Evolutionary conservation across 1,140 invertebrate species (phyloP).

Genomic region (Heliconius hermathena): DNA sequence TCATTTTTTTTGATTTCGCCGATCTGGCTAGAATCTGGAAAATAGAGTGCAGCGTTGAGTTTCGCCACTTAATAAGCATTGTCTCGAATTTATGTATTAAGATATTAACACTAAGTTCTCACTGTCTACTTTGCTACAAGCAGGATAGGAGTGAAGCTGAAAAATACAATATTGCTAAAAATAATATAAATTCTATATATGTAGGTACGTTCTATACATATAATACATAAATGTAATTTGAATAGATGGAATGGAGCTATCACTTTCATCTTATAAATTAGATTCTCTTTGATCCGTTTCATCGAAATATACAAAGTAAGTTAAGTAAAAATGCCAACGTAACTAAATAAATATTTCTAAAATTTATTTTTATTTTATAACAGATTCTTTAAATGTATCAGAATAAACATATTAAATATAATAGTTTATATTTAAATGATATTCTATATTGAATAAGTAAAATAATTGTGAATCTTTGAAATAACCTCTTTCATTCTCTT

Average conservation of each 20-base stretch:
- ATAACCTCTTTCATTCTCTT: too few species aligned
- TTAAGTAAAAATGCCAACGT: conserved; percentile 15
- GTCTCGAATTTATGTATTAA: neutral
- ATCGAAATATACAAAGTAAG: conserved; percentile 15
- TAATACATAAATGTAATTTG: conserved; percentile 22
- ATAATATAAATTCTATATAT: neutral
- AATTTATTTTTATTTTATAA: neutral
- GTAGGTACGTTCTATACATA: neutral
- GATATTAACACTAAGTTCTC: neutral
- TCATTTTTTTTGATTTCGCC: neutral
- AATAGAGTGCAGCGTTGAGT: neutral
- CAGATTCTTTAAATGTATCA: too few species aligned
- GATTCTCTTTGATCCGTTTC: conserved; percentile 22
- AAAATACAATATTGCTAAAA: neutral
- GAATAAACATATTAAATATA: too few species aligned
- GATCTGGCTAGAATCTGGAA: too few species aligned
- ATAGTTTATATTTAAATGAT: neutral
- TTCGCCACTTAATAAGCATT: neutral
- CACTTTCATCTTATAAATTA: conserved; percentile 24
- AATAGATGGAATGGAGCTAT: conserved; percentile 21
- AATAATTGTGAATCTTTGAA: neutral
- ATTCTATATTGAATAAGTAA: neutral
- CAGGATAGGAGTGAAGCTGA: neutral
- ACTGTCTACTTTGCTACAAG: neutral
- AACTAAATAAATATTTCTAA: neutral